Evolutionary conservation across 2,888 invertebrate species (phyloP).

Genomic region (Eupsilia transversa): DNA sequence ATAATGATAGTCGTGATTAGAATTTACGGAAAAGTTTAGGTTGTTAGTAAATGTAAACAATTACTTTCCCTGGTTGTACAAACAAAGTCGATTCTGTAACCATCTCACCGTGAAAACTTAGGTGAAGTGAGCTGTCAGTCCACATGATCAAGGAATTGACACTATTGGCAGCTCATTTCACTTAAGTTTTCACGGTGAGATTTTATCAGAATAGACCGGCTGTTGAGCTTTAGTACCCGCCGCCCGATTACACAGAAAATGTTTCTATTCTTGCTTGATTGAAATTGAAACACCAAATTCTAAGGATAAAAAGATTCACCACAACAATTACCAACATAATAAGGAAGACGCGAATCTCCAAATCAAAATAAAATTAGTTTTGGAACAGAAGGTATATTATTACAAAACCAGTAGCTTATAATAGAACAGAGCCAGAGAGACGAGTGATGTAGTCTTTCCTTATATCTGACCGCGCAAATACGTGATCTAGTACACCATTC

Average conservation of each 20-base stretch:
- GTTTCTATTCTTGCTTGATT: not conserved
- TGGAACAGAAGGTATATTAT: not conserved
- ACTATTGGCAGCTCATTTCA: too few species aligned
- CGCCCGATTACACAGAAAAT: not conserved
- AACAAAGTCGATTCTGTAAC: too few species aligned
- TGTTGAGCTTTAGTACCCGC: not conserved
- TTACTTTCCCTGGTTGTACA: too few species aligned
- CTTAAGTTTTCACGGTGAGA: too few species aligned
- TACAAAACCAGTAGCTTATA: constrained; percentile 38
- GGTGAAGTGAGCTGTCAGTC: too few species aligned
- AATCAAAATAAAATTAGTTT: constrained; percentile 40
- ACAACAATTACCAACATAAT: constrained; percentile 12
- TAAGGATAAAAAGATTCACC: constrained; percentile 1
- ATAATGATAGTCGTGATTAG: too few species aligned
- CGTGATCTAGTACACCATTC: constrained; percentile 70
- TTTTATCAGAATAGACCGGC: too few species aligned
- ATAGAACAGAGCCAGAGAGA: constrained; percentile 14
- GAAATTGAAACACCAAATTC: not conserved
- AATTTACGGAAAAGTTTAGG: too few species aligned
- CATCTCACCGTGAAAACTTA: too few species aligned
- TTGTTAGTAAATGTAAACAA: too few species aligned
- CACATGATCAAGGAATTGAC: too few species aligned
- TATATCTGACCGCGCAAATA: constrained; percentile 69
- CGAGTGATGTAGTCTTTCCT: constrained; percentile 50
- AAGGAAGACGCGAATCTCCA: constrained; percentile 12